Evolutionary conservation across 2,888 invertebrate genomes (phyloP).

Genomic region (Scaptomyza tumidula): DNA sequence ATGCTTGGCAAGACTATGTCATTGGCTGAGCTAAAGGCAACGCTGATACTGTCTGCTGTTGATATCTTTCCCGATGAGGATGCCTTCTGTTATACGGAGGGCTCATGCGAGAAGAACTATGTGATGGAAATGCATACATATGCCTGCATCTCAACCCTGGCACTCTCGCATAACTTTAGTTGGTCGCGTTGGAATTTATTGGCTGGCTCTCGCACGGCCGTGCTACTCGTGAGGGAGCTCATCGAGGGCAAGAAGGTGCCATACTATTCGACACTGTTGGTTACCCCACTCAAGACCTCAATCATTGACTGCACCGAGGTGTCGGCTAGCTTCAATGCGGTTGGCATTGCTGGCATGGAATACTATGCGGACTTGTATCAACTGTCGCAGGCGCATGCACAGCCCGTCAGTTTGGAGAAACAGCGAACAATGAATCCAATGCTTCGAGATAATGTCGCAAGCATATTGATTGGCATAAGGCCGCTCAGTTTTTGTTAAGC

Average conservation of each 20-base stretch:
- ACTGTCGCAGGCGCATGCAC: conserved; percentile 87
- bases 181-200: conserved; percentile 91
- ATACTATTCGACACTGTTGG: conserved; percentile 85
- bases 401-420: conserved; percentile 80
- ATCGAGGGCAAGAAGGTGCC: conserved; percentile 84
- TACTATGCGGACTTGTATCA: conserved; percentile 91
- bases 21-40: conserved; percentile 79
- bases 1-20: conserved; percentile 81
- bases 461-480: conserved; percentile 82
- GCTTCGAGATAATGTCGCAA: conserved; percentile 82
- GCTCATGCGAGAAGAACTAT: conserved; percentile 89
- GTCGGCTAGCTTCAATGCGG: conserved; percentile 88
- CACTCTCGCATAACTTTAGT: conserved; percentile 90
- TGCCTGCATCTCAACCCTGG: conserved; percentile 91
- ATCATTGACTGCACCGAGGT: conserved; percentile 91
- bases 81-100: conserved; percentile 89
- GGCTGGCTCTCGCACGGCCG: conserved; percentile 85
- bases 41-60: conserved; percentile 88
- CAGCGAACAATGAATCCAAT: conserved; percentile 82
- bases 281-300: conserved; percentile 89
- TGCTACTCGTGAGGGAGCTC: conserved; percentile 83
- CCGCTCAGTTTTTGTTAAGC: conserved; percentile 84
- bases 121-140: conserved; percentile 91
- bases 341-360: conserved; percentile 83
- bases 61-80: conserved; percentile 94